Conservation (phyloP, 2,113 vertebrate species). For the Megaceryle torquata region DNA sequence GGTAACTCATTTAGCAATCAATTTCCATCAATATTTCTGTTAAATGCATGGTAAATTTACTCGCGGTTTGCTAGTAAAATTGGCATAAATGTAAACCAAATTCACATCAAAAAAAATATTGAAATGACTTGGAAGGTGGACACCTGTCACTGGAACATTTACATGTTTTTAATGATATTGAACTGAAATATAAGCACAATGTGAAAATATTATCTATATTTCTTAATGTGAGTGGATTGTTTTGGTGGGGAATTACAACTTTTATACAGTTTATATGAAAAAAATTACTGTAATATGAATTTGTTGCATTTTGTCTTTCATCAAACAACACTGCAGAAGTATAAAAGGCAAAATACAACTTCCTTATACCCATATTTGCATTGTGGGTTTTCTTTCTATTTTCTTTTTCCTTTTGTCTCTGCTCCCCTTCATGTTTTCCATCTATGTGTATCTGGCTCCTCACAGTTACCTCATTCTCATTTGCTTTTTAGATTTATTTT, state of each 20-base stretch:
- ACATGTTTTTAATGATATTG: not conserved
- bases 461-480: not conserved
- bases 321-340: not conserved
- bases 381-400: not conserved
- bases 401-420: not conserved
- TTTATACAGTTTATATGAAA: not conserved
- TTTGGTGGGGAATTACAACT: not conserved
- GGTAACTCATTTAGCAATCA: too few species aligned
- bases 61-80: not conserved
- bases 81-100: not conserved
- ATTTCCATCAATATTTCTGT: not conserved
- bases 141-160: not conserved
- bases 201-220: not conserved
- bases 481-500: not conserved
- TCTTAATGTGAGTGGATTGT: not conserved
- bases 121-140: not conserved
- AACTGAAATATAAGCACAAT: not conserved
- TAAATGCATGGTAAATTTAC: not conserved
- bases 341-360: not conserved
- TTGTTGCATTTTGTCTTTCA: not conserved
- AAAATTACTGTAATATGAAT: not conserved
- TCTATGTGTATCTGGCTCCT: not conserved
- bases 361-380: not conserved
- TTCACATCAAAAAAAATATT: not conserved
- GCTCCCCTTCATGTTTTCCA: not conserved